These are phyloP conservation scores for Eupithecia subumbrata DNA, from an alignment of 2,888 invertebrate species.

Conservation along the genomic window DNA sequence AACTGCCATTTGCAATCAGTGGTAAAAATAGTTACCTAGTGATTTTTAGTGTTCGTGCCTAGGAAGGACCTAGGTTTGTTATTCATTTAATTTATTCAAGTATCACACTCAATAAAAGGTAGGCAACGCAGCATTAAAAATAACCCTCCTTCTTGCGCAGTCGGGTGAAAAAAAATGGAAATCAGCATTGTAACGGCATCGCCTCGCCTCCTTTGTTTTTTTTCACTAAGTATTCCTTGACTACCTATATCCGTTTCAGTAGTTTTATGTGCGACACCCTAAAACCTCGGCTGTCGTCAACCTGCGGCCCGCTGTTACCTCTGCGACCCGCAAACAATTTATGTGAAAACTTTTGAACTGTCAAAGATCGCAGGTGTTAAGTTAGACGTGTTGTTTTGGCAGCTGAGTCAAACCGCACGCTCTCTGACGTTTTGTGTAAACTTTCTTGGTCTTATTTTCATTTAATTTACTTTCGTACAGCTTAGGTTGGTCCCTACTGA, in stretches of 20 bases:
- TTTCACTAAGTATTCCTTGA: too few species aligned
- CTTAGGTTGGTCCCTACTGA: neutral
- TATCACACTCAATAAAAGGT: too few species aligned
- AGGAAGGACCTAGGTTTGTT: too few species aligned
- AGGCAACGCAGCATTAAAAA: too few species aligned
- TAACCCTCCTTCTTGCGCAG: too few species aligned
- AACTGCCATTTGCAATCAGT: too few species aligned
- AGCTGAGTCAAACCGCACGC: neutral
- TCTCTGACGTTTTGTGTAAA: neutral
- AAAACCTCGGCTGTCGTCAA: neutral
- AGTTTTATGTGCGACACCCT: neutral
- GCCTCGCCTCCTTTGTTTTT: too few species aligned
- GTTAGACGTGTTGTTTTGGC: neutral
- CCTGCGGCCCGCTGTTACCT: neutral
- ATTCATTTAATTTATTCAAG: too few species aligned
- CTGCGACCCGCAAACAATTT: neutral
- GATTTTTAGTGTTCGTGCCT: too few species aligned
- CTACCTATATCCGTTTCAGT: neutral
- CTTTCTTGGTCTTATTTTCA: neutral
- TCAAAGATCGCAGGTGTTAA: neutral
- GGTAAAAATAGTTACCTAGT: too few species aligned
- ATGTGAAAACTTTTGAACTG: slow-evolving; percentile 2
- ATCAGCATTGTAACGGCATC: too few species aligned
- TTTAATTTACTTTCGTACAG: neutral
- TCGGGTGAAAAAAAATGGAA: too few species aligned